Evolutionary conservation across 2,113 vertebrate species (phyloP).

Genomic region (Motacilla alba): DNA sequence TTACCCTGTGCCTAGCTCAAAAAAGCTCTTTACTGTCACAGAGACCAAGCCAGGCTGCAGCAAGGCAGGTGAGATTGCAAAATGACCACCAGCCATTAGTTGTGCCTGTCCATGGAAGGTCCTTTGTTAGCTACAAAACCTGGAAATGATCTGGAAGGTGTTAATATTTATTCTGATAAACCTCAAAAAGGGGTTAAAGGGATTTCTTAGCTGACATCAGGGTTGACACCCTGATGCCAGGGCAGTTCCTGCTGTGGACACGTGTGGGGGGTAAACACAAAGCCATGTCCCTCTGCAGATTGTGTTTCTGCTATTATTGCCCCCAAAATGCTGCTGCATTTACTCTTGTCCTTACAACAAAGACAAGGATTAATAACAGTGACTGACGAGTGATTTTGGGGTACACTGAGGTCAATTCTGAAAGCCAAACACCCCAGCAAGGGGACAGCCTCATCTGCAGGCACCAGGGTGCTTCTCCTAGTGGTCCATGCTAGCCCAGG

Average conservation of each 20-base stretch:
- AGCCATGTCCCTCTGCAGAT: not conserved
- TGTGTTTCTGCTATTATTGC: not conserved
- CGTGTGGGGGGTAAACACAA: not conserved
- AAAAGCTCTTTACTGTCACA: not conserved
- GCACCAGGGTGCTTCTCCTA: not conserved
- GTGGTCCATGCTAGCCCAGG: not conserved
- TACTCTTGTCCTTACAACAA: not conserved
- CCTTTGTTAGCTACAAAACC: not conserved
- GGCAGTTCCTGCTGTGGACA: not conserved
- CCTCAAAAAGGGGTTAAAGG: not conserved
- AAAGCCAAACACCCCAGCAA: not conserved
- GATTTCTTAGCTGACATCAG: not conserved
- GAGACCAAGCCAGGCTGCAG: not conserved
- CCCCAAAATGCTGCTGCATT: not conserved
- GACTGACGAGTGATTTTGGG: not conserved
- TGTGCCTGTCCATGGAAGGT: not conserved
- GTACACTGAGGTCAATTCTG: not conserved
- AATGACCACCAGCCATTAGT: not conserved
- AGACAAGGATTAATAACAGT: not conserved
- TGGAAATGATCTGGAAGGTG: not conserved
- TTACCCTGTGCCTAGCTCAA: not conserved
- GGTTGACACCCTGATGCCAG: not conserved
- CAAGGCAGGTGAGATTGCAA: not conserved
- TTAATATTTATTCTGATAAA: not conserved
- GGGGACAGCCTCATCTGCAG: not conserved